phyloP scores from a whole-genome alignment of 2,797 vertebrate species.

The Malacoctenus gilli region DNA sequence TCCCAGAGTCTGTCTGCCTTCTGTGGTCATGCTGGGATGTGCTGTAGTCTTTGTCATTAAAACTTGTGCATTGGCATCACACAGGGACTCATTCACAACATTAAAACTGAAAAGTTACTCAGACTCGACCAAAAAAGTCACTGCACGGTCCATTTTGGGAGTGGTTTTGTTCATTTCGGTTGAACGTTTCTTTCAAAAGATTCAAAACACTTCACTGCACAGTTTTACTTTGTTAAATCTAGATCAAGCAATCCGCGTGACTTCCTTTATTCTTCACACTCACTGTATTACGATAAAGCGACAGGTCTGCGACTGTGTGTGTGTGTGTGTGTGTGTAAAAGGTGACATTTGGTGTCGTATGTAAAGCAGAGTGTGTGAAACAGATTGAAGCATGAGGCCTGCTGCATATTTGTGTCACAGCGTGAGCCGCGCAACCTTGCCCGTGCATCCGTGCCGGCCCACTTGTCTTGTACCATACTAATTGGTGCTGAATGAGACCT shows the following conservation, averaged over 20 bases:
- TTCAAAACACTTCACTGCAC: too few species aligned
- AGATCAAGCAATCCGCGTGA: constrained; percentile 8
- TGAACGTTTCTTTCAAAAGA: too few species aligned
- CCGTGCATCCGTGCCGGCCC: constrained; percentile 24
- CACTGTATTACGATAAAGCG: constrained; percentile 28
- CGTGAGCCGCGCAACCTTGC: constrained; percentile 2
- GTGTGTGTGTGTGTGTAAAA: constrained; percentile 2
- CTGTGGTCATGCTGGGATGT: constrained; percentile 7
- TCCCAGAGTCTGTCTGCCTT: constrained; percentile 1
- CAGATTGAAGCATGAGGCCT: constrained; percentile 6
- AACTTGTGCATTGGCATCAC: constrained; percentile 5
- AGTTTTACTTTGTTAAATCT: too few species aligned
- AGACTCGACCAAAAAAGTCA: not conserved
- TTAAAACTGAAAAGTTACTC: constrained; percentile 8
- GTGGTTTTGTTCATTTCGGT: constrained; percentile 7
- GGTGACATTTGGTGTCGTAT: constrained; percentile 44
- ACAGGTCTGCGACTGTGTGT: constrained; percentile 23
- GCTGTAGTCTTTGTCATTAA: constrained; percentile 1
- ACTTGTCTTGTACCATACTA: constrained; percentile 46
- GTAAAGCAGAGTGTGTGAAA: constrained; percentile 37
- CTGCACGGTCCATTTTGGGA: not conserved
- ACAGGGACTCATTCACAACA: constrained; percentile 8
- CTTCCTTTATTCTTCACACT: constrained; percentile 1
- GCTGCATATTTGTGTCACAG: constrained; percentile 24
- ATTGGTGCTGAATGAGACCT: constrained; percentile 40